phyloP scores from a whole-genome alignment of 2,113 vertebrate species.

The Cavia porcellus region DNA sequence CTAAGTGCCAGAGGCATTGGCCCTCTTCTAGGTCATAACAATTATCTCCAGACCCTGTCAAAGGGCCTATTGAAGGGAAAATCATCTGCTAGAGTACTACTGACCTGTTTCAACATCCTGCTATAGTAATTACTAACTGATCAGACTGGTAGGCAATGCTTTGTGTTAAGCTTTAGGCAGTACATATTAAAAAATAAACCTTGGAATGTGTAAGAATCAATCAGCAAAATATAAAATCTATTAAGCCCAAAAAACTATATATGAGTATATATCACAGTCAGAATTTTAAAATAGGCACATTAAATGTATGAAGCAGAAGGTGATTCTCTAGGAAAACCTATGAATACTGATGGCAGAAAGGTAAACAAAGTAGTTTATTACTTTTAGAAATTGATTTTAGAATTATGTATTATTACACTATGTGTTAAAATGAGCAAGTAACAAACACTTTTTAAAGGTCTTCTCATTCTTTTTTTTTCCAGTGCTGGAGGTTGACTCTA shows the following conservation, averaged over 20 bases:
- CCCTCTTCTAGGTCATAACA: background rate
- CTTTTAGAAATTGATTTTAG: conserved; percentile 48
- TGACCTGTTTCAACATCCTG: background rate
- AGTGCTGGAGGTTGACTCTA: background rate
- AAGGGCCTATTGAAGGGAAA: background rate
- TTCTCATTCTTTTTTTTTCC: background rate
- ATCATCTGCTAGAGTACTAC: background rate
- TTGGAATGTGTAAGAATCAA: conserved; percentile 26
- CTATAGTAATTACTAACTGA: background rate
- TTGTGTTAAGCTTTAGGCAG: background rate
- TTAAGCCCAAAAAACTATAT: background rate
- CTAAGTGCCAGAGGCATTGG: background rate
- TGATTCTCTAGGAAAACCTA: background rate
- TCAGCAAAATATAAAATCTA: conserved; percentile 12
- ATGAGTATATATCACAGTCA: background rate
- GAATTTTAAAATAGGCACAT: background rate
- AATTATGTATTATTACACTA: background rate
- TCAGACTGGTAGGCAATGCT: background rate
- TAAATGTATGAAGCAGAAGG: conserved; percentile 6
- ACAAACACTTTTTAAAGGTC: background rate
- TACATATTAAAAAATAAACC: conserved; percentile 29
- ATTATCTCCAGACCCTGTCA: background rate
- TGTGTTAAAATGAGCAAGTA: background rate
- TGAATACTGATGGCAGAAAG: background rate
- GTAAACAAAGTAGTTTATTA: conserved; percentile 21